Evolutionary conservation across 2,113 vertebrate genomes (phyloP).

Genomic region (Cyphomyrus discorhynchus): DNA sequence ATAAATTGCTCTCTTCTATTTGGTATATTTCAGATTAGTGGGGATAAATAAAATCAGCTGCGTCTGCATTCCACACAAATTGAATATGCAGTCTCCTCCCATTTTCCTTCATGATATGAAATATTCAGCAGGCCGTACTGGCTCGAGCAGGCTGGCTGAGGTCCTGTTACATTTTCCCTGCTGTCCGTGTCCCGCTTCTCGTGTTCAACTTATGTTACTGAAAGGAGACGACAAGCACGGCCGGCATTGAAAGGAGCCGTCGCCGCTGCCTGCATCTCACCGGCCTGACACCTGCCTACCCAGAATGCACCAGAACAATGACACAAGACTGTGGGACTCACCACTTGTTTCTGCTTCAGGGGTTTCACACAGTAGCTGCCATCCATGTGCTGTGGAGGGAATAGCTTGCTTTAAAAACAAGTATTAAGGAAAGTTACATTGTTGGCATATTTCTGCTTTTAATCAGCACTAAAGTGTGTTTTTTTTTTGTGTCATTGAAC

Average conservation of each 20-base stretch:
- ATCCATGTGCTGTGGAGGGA: conserved; percentile 75
- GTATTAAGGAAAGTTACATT: not conserved
- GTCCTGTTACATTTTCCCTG: not conserved
- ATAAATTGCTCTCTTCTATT: not conserved
- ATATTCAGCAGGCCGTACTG: not conserved
- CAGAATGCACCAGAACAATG: not conserved
- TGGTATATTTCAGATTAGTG: not conserved
- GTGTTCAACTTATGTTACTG: not conserved
- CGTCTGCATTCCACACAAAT: not conserved
- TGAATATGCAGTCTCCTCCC: not conserved
- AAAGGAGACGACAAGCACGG: not conserved
- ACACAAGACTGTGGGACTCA: conserved; percentile 49
- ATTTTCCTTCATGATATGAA: not conserved
- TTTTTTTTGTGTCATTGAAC: not conserved
- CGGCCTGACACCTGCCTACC: not conserved
- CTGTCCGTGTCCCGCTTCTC: not conserved
- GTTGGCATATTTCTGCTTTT: not conserved
- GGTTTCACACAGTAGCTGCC: conserved; percentile 94
- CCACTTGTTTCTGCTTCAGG: conserved; percentile 98
- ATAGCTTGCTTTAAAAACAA: not conserved
- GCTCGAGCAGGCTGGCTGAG: not conserved
- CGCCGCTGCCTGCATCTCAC: not conserved
- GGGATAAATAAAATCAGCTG: not conserved
- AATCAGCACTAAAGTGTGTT: not conserved
- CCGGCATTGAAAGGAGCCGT: not conserved